Evolutionary conservation across 2,888 invertebrate genomes (phyloP).

Genomic region (Drosophila merina): DNA sequence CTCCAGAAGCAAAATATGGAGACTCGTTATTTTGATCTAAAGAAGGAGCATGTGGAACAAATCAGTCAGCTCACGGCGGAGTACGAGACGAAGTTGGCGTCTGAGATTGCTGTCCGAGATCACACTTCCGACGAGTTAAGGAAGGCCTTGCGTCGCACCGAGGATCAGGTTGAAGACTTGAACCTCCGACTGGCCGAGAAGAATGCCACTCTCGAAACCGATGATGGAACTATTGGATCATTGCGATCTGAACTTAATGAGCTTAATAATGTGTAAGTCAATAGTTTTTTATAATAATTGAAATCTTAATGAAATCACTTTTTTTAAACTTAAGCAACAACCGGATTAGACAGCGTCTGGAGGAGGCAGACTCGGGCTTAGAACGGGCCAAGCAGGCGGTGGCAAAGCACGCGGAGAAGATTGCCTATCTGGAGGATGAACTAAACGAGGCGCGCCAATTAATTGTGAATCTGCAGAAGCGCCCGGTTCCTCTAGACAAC

Average conservation of each 20-base stretch:
- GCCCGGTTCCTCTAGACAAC: conserved; percentile 2
- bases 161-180: conserved; percentile 7
- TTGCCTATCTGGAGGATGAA: conserved; percentile 1
- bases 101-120: conserved; percentile 26
- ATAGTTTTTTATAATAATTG: background rate
- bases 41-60: conserved; percentile 32
- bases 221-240: background rate
- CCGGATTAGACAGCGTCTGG: background rate
- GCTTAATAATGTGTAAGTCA: conserved; percentile 38
- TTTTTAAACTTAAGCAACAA: conserved; percentile 3
- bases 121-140: conserved; percentile 15
- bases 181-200: conserved; percentile 17
- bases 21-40: conserved; percentile 34
- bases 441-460: conserved; percentile 13
- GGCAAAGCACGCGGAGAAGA: background rate
- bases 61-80: conserved; percentile 20
- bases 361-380: conserved; percentile 3
- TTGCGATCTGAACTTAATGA: conserved; percentile 7
- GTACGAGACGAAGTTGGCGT: conserved; percentile 15
- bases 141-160: background rate
- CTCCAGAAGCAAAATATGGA: conserved; percentile 22
- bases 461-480: conserved; percentile 1
- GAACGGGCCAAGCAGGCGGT: background rate
- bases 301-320: background rate
- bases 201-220: background rate